phyloP scores from a whole-genome alignment of 2,797 vertebrate species.

The Pangasius mekongensis region DNA sequence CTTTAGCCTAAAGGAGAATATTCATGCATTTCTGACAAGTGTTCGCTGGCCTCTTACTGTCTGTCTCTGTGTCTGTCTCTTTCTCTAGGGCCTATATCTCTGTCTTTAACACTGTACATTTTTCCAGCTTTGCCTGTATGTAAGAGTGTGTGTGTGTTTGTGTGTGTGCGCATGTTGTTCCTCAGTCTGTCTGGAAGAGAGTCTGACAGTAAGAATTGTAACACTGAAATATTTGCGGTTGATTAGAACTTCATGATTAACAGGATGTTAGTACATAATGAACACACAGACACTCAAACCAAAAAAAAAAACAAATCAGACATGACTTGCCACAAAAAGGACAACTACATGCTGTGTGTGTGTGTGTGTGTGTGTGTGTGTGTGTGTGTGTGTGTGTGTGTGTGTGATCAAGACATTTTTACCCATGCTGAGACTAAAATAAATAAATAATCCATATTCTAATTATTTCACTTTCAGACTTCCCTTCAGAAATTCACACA shows the following conservation, averaged over 20 bases:
- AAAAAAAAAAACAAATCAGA: neutral
- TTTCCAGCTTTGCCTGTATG: conserved; percentile 33
- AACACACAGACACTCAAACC: neutral
- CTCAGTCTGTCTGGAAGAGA: conserved; percentile 9
- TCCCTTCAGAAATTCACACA: neutral
- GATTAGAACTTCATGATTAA: conserved; percentile 12
- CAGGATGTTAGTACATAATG: conserved; percentile 4
- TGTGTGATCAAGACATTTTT: neutral
- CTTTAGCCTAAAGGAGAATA: conserved; percentile 35
- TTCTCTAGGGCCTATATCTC: neutral
- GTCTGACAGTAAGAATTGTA: neutral
- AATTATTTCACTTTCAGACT: neutral
- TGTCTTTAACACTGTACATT: conserved; percentile 21
- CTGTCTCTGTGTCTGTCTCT: neutral
- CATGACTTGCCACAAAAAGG: neutral
- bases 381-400: neutral
- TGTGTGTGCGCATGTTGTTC: neutral
- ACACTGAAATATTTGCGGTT: neutral
- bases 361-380: neutral
- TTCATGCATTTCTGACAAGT: conserved; percentile 41
- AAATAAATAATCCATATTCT: neutral
- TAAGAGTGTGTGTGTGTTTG: conserved; percentile 11
- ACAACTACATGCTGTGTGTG: neutral
- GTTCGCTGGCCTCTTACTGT: neutral
- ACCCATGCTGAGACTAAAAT: neutral